These are phyloP conservation scores for Cephalopholis sonnerati DNA, from an alignment of 2,113 vertebrate species.

Conservation along the genomic window DNA sequence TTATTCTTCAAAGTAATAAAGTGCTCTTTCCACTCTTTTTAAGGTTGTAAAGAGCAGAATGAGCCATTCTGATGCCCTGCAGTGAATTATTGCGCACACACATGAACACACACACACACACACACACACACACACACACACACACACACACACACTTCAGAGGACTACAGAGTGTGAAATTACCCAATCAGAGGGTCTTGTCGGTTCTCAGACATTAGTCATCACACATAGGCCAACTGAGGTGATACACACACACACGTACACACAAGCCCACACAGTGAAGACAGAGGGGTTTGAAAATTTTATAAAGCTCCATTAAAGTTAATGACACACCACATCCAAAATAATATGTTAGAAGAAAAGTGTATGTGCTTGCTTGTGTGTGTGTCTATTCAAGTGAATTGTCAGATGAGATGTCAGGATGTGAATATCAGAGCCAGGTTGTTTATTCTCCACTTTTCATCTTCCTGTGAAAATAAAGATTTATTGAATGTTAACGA, in stretches of 20 bases:
- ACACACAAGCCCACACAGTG: not conserved
- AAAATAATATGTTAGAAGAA: conserved; percentile 58
- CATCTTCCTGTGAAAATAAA: conserved; percentile 35
- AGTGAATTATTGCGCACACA: conserved; percentile 53
- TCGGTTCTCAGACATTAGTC: conserved; percentile 65
- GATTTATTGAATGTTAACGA: conserved; percentile 40
- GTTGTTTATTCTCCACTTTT: conserved; percentile 54
- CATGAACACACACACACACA: not conserved
- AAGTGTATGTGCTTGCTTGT: not conserved
- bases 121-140: not conserved
- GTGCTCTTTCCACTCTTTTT: conserved; percentile 51
- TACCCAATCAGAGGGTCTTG: conserved; percentile 62
- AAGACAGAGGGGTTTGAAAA: conserved; percentile 53
- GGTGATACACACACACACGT: conserved; percentile 27
- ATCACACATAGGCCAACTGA: conserved; percentile 57
- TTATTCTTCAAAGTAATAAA: conserved; percentile 69
- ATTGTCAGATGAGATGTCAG: conserved; percentile 42
- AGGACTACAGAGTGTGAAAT: conserved; percentile 68
- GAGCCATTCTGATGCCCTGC: conserved; percentile 60
- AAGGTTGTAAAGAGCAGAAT: conserved; percentile 60
- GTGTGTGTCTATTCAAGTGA: conserved; percentile 22
- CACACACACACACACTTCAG: conserved; percentile 30
- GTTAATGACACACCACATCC: conserved; percentile 70
- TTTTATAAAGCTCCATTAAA: conserved; percentile 72
- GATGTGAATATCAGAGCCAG: conserved; percentile 38